A percentile compares a stretch with the other conserved stretches of the same genome.
phyloP scores from a whole-genome alignment of 2,888 invertebrate genomes.

The Nematopogon swammerdamellus region DNA sequence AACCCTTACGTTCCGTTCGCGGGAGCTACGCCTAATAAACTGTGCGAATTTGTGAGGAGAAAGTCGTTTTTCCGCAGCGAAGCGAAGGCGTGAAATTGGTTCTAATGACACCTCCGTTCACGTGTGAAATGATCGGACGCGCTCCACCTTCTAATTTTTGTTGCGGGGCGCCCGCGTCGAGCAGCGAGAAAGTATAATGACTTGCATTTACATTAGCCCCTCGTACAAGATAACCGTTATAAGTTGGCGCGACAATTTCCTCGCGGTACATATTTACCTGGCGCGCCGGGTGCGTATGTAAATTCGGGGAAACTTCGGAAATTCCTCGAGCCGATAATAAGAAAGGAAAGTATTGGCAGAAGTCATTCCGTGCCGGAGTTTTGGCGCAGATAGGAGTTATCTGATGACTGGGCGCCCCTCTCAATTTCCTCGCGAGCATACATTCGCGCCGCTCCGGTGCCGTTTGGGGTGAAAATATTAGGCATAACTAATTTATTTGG shows the following conservation, averaged over 20 bases:
- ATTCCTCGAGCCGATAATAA: conserved; percentile 47
- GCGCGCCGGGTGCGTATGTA: not conserved
- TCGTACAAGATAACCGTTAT: not conserved
- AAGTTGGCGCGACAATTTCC: not conserved
- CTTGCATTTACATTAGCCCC: not conserved
- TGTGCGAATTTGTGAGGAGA: not conserved
- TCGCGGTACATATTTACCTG: not conserved
- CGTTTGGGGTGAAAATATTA: conserved; percentile 49
- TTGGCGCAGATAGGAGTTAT: conserved; percentile 33
- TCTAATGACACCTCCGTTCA: not conserved
- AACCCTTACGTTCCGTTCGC: not conserved
- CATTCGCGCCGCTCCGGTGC: conserved; percentile 33
- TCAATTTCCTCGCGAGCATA: conserved; percentile 46
- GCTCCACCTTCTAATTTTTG: not conserved
- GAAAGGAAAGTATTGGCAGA: conserved; percentile 27
- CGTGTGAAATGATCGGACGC: not conserved
- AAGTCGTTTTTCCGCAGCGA: not conserved
- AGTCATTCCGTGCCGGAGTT: conserved; percentile 15
- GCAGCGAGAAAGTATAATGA: not conserved
- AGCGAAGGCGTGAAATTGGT: not conserved
- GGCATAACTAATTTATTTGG: conserved; percentile 48
- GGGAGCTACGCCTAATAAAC: not conserved
- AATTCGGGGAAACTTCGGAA: conserved; percentile 18
- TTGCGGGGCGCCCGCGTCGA: not conserved
- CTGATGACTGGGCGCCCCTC: conserved; percentile 41